Percentiles rank a stretch among this genome's conserved stretches.
Conservation (phyloP, 2,797 vertebrate genomes). For the Gallinago solitaria region DNA sequence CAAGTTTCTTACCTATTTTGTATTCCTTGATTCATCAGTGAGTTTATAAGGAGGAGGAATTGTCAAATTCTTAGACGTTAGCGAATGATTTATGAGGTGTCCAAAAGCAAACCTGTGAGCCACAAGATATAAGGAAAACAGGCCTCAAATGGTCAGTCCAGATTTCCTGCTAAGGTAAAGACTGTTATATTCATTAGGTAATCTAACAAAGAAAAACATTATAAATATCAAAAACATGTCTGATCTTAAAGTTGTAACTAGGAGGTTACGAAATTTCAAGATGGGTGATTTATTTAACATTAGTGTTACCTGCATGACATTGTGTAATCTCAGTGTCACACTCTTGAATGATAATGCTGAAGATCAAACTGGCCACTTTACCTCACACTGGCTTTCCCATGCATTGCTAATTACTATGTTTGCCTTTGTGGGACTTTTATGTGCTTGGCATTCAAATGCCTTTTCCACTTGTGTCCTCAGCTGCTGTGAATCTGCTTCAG, state of each 20-base stretch:
- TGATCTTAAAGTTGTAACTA: slow-evolving; percentile 39
- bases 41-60: slow-evolving; percentile 6
- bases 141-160: slow-evolving; percentile 75
- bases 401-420: slow-evolving; percentile 75
- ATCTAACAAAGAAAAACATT: slow-evolving; percentile 71
- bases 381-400: slow-evolving; percentile 71
- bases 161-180: slow-evolving; percentile 78
- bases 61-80: slow-evolving; percentile 74
- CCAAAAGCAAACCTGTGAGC: slow-evolving; percentile 70
- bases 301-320: slow-evolving; percentile 61
- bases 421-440: slow-evolving; percentile 73
- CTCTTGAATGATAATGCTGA: slow-evolving; percentile 49
- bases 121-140: slow-evolving; percentile 78
- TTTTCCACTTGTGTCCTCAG: slow-evolving; percentile 72
- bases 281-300: slow-evolving; percentile 68
- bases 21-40: slow-evolving; percentile 26
- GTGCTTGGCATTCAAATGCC: slow-evolving; percentile 64
- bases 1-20: not conserved
- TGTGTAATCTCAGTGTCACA: slow-evolving; percentile 65
- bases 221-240: not conserved
- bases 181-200: slow-evolving; percentile 81
- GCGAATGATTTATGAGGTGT: slow-evolving; percentile 81
- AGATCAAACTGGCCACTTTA: slow-evolving; percentile 59
- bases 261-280: slow-evolving; percentile 52
- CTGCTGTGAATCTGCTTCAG: slow-evolving; percentile 38